phyloP scores from a whole-genome alignment of 2,113 vertebrate genomes.

The Aviceda subcristata region DNA sequence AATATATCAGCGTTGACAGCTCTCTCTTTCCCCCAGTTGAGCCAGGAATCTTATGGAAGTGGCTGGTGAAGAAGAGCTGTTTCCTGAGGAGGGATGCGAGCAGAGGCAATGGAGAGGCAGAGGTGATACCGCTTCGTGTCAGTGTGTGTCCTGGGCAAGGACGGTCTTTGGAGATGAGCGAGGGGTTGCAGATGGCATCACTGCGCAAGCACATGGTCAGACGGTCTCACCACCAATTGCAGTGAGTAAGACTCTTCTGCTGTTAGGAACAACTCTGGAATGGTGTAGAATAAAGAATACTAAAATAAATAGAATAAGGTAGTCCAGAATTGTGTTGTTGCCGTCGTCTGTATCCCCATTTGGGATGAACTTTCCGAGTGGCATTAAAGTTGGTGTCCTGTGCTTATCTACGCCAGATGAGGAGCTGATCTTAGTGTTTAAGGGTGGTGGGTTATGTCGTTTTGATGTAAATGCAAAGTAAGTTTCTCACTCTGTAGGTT shows the following conservation, averaged over 20 bases:
- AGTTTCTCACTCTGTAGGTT: neutral
- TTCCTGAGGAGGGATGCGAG: neutral
- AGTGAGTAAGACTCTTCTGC: neutral
- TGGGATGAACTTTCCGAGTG: neutral
- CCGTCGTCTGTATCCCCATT: neutral
- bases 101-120: neutral
- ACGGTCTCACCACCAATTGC: rapidly evolving
- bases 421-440: neutral
- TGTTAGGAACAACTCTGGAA: neutral
- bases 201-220: neutral
- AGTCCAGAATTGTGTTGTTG: neutral
- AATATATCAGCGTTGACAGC: slow-evolving; percentile 57
- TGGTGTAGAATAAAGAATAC: neutral
- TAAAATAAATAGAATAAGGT: neutral
- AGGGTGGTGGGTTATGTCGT: neutral
- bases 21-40: slow-evolving; percentile 6
- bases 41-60: slow-evolving; percentile 19
- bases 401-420: neutral
- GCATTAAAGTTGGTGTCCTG: neutral
- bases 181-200: neutral
- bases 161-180: neutral
- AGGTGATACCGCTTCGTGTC: neutral
- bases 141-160: neutral
- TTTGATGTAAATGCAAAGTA: neutral
- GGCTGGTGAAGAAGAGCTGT: slow-evolving; percentile 2